Conservation (phyloP, 2,888 invertebrate species). For the Andrena chrysosceles region DNA sequence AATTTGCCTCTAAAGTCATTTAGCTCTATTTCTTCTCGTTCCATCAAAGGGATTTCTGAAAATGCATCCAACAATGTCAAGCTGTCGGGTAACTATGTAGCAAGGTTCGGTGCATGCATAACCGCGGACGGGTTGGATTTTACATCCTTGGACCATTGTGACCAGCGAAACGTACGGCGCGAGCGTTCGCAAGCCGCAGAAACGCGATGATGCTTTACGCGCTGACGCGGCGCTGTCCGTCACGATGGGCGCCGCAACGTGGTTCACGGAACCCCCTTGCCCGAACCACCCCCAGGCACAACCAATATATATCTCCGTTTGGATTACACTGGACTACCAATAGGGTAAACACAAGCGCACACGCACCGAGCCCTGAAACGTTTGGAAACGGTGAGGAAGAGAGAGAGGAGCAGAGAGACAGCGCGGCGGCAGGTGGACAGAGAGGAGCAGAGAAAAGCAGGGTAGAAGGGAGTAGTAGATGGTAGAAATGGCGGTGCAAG, state of each 20-base stretch:
- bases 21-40: neutral
- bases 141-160: conserved; percentile 44
- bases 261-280: conserved; percentile 68
- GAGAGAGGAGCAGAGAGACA: conserved; percentile 18
- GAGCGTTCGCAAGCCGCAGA: conserved; percentile 69
- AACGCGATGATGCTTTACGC: conserved; percentile 78
- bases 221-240: conserved; percentile 79
- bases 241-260: conserved; percentile 74
- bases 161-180: conserved; percentile 46
- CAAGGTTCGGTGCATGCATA: neutral
- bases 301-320: conserved; percentile 76
- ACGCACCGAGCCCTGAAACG: conserved; percentile 38
- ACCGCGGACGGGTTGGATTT: conserved; percentile 27
- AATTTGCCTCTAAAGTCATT: conserved; percentile 5
- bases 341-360: conserved; percentile 75
- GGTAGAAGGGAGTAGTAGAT: conserved; percentile 54
- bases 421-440: conserved; percentile 23
- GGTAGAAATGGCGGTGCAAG: conserved; percentile 62
- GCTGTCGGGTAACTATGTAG: neutral
- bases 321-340: conserved; percentile 81
- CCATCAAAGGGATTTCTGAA: neutral
- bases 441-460: conserved; percentile 18
- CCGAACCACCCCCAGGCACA: conserved; percentile 56
- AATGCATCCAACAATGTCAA: neutral
- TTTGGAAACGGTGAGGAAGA: conserved; percentile 22